A percentile compares a stretch with the other conserved stretches of the same genome.
phyloP scores from a whole-genome alignment of 2,888 invertebrate genomes.

The Tinea semifulvella region DNA sequence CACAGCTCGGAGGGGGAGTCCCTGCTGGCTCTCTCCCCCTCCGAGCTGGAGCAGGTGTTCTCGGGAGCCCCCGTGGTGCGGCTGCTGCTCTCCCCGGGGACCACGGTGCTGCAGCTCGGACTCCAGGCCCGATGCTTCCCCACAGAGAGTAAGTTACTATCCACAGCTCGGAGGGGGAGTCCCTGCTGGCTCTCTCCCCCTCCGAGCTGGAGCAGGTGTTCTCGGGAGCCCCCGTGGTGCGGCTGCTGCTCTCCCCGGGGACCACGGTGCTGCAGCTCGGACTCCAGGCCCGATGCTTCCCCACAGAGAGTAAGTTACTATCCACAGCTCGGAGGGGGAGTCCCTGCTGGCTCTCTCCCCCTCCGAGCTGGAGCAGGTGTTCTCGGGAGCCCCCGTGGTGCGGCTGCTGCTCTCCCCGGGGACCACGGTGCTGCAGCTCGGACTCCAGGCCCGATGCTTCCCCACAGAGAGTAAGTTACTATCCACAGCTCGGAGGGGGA shows the following conservation, averaged over 20 bases:
- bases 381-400: conserved; percentile 1
- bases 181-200: conserved; percentile 24
- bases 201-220: conserved; percentile 9
- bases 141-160: conserved; percentile 36
- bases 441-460: conserved; percentile 5
- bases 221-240: neutral
- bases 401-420: neutral
- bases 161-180: conserved; percentile 73
- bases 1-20: too few relatives aligned
- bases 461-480: conserved; percentile 24
- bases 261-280: conserved; percentile 1
- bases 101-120: conserved; percentile 3
- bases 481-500: conserved; percentile 75
- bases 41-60: conserved; percentile 9
- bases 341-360: conserved; percentile 28
- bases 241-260: neutral
- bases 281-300: conserved; percentile 2
- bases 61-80: neutral
- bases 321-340: conserved; percentile 75
- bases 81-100: neutral
- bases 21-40: neutral
- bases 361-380: conserved; percentile 7
- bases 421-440: neutral
- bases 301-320: conserved; percentile 26
- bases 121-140: conserved; percentile 2